Conservation (phyloP, 2,888 invertebrate species). For the Lasioglossum oenotherae region DNA sequence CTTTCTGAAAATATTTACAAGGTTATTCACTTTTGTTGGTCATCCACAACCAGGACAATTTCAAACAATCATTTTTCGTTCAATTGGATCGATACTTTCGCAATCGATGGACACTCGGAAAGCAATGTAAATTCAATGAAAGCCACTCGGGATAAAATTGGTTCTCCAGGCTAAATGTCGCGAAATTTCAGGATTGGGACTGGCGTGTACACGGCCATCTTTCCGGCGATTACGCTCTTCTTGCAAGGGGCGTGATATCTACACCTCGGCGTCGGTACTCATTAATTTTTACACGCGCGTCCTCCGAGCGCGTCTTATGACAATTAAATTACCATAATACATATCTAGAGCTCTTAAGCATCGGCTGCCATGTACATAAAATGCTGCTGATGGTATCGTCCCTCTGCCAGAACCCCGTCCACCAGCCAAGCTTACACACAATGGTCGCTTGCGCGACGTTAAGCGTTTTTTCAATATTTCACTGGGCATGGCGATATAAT, state of each 20-base stretch:
- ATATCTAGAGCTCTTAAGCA: slow-evolving; percentile 28
- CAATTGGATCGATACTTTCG: not conserved
- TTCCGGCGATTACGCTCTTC: not conserved
- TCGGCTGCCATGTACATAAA: slow-evolving; percentile 22
- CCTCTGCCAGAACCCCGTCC: not conserved
- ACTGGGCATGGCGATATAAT: slow-evolving; percentile 26
- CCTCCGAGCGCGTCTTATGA: not conserved
- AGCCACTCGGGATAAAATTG: not conserved
- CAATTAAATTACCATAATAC: slow-evolving; percentile 50
- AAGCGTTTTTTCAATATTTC: slow-evolving; percentile 39
- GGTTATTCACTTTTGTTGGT: not conserved
- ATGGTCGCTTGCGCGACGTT: slow-evolving; percentile 6
- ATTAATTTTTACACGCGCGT: not conserved
- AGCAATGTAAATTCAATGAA: not conserved
- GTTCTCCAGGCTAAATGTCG: not conserved
- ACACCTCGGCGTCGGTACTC: not conserved
- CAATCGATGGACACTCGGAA: too few relatives aligned
- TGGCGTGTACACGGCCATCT: not conserved
- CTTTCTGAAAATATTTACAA: not conserved
- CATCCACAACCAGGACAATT: too few relatives aligned
- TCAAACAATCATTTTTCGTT: not conserved
- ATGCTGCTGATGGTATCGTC: slow-evolving; percentile 45
- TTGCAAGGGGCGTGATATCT: slow-evolving; percentile 24
- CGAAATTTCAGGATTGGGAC: not conserved
- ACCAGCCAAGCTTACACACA: not conserved